phyloP scores from a whole-genome alignment of 2,888 invertebrate genomes.

The Sarcophaga subvicina region DNA sequence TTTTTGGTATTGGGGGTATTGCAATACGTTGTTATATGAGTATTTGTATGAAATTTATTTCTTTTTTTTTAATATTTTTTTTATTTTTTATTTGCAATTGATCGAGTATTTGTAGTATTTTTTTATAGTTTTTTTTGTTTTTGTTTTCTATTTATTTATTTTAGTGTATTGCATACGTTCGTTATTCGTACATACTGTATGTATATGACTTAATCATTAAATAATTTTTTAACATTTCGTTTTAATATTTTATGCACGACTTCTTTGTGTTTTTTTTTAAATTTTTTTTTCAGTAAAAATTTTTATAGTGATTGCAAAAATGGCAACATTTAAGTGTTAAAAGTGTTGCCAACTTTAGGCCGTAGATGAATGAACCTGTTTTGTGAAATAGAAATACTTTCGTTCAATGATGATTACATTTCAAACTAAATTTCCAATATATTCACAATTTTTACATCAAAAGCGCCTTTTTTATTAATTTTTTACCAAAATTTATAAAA shows the following conservation, averaged over 20 bases:
- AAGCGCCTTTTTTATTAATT: no score
- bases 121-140: background rate
- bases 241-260: conserved; percentile 61
- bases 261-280: conserved; percentile 29
- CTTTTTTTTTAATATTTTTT: background rate
- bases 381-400: background rate
- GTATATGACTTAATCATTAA: conserved; percentile 67
- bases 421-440: no score
- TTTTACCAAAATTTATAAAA: no score
- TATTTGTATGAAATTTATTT: background rate
- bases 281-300: conserved; percentile 22
- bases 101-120: background rate
- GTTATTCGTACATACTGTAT: conserved; percentile 7
- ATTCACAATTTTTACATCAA: no score
- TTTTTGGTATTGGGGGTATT: background rate
- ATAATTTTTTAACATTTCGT: conserved; percentile 58
- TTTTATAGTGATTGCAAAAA: conserved; percentile 36
- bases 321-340: conserved; percentile 46
- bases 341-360: conserved; percentile 44
- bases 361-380: conserved; percentile 29
- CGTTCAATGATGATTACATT: background rate
- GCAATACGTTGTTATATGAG: background rate
- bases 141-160: conserved; percentile 10
- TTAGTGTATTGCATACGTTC: conserved; percentile 45
- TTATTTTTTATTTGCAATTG: background rate